phyloP scores from a whole-genome alignment of 1,140 invertebrate genomes.

The Aphis gossypii region DNA sequence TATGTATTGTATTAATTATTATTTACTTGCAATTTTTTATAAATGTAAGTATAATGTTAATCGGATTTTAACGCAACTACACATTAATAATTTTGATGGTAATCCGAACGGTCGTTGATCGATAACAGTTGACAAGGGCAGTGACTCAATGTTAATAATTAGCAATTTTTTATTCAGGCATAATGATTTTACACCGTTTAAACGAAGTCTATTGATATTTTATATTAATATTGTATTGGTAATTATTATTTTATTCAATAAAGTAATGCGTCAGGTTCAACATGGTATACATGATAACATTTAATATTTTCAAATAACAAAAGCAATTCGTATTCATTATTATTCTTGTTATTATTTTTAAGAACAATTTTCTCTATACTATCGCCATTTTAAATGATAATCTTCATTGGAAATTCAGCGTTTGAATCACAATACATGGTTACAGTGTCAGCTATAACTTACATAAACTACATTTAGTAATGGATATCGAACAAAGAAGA shows the following conservation, averaged over 20 bases:
- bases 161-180: neutral
- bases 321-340: no score
- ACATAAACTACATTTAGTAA: no score
- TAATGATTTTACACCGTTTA: neutral
- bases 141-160: neutral
- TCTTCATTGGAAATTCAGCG: neutral
- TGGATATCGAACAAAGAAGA: no score
- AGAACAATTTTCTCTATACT: neutral
- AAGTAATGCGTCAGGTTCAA: neutral
- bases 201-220: no score
- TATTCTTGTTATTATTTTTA: neutral
- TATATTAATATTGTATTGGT: neutral
- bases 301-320: no score
- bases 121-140: neutral
- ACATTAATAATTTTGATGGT: neutral
- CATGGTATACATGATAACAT: neutral
- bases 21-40: neutral
- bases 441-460: neutral
- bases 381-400: neutral
- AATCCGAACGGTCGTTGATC: neutral
- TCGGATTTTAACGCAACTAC: neutral
- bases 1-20: neutral
- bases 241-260: neutral
- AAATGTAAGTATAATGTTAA: no score
- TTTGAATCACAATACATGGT: constrained; percentile 14